A percentile compares a stretch with the other conserved stretches of the same genome.
Evolutionary conservation across 2,113 vertebrate genomes (phyloP).

Genomic region (Chelonoidis abingdonii): DNA sequence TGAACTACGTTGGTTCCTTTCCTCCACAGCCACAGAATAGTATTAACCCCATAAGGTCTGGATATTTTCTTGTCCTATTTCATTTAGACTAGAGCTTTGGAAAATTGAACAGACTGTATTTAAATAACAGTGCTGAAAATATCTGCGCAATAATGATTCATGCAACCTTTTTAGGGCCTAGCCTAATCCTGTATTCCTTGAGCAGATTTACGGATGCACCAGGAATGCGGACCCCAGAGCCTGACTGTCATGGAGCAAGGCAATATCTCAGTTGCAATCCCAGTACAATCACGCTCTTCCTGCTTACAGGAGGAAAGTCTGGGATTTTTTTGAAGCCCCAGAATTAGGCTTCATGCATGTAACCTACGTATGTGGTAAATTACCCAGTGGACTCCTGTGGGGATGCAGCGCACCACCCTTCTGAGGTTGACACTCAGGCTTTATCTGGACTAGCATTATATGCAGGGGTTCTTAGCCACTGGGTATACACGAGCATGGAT

Average conservation of each 20-base stretch:
- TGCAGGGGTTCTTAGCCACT: not conserved
- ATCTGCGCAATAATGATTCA: not conserved
- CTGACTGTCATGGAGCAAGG: not conserved
- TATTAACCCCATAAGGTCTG: not conserved
- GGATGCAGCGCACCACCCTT: not conserved
- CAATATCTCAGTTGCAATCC: not conserved
- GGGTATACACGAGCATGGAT: rapidly evolving
- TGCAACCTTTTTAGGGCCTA: not conserved
- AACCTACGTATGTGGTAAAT: rapidly evolving
- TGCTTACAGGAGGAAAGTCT: not conserved
- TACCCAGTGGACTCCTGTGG: not conserved
- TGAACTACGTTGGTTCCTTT: not conserved
- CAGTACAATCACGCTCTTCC: not conserved
- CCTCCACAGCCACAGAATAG: not conserved
- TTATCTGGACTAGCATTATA: not conserved
- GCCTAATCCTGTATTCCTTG: not conserved
- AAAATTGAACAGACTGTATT: not conserved
- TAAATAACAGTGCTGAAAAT: not conserved
- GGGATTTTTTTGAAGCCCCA: not conserved
- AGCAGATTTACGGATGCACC: not conserved
- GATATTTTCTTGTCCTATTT: not conserved
- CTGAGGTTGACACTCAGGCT: not conserved
- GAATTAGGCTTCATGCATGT: not conserved
- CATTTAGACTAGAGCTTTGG: not conserved
- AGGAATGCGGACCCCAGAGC: not conserved